Base-by-base conservation (phyloP, 1,140 invertebrate species). In the Plectrocnemia conspersa region DNA sequence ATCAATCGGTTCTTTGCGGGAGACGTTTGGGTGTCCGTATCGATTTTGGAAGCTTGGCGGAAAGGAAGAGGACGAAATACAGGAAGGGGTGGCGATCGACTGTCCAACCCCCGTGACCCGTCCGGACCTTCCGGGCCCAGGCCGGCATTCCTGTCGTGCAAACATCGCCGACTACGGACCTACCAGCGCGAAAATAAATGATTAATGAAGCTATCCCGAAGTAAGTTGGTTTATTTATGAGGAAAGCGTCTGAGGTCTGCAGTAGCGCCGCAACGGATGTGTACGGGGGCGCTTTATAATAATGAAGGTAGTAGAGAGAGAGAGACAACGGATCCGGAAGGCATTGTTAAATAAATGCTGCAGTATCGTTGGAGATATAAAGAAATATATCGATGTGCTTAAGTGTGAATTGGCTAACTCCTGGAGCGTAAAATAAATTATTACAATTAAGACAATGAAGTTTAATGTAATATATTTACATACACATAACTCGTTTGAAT, bases 11-110 rank as follows among this genome's bases (percentile, higher is more conserved):
- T 42, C 16, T 21, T 3, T 23, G 44, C 44, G 23, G 44, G 11
- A 29, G 15, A 47, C 33, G 33, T 27, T 27, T 32, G 25, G 44
- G 18, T 23, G 40, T 50, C 33, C 47, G 47, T 50, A 50, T 50
- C 47, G 47, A 50, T 50, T 48, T 50, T 35, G 33, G 32, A 35
- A 13, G 22, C 13, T 23, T 18, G 22, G 22, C 7, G 27, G 25
- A n/a, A n/a, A 33, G 36, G 19, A 15, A 7, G 19, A 29, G 3
- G 45, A 29, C n/a, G n/a, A n/a, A n/a, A 36, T 18, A 21, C 42
- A 21, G 27, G 25, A n/a, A n/a, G 46, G 36, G 19, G 22, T 11
- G 19, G 45, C 7, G 45, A 29, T 10, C 23, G 18, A 6, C 25
- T 22, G 21, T 23, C 47, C 47, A 21, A 4, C 15, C 15, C 44